A percentile compares a stretch with the other conserved stretches of the same genome.
Evolutionary conservation across 2,113 vertebrate genomes (phyloP).

Genomic region (Anseranas semipalmata): DNA sequence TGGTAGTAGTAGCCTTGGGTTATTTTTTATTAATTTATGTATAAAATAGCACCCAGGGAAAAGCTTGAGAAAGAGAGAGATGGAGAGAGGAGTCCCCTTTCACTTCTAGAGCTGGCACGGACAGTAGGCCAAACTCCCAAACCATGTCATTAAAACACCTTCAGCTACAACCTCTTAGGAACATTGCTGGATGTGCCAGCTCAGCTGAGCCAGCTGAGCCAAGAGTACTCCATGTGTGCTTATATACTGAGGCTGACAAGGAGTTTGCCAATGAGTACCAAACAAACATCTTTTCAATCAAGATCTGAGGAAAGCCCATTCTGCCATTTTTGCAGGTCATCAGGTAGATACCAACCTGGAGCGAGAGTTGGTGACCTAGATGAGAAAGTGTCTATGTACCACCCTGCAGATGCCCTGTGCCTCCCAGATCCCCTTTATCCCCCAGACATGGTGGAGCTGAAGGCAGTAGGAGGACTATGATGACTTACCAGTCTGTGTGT

Average conservation of each 20-base stretch:
- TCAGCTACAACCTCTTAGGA: background rate
- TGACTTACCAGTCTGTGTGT: constrained; percentile 93
- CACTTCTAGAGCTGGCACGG: background rate
- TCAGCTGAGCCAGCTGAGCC: background rate
- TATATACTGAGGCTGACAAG: background rate
- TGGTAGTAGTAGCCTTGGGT: background rate
- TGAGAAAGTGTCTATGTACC: background rate
- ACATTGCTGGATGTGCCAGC: background rate
- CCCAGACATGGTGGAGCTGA: background rate
- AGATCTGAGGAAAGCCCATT: background rate
- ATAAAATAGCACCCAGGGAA: background rate
- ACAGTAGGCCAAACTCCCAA: background rate
- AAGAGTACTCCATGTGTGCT: background rate
- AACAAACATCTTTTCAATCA: background rate
- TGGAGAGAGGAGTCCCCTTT: background rate
- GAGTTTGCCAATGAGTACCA: background rate
- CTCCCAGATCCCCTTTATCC: background rate
- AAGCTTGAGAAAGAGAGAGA: background rate
- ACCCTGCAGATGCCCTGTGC: accelerated
- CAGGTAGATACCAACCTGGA: background rate
- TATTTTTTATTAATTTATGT: background rate
- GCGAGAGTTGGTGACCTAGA: background rate
- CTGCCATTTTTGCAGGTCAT: background rate
- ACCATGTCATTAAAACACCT: background rate
- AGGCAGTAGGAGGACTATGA: accelerated